Conservation (phyloP, 2,888 invertebrate genomes). For the Trimorus sp. region DNA sequence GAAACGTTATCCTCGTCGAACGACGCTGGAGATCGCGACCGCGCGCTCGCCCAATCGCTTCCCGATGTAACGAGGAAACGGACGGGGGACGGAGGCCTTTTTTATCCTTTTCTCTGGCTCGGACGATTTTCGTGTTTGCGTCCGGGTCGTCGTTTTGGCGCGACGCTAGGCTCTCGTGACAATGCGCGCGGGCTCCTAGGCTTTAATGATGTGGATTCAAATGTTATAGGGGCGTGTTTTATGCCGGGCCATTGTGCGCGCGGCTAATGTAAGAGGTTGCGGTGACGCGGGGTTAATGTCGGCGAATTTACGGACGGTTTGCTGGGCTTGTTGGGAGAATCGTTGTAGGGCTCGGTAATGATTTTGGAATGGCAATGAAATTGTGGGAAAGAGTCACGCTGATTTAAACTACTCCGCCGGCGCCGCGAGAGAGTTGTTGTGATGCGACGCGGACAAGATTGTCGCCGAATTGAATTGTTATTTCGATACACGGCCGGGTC, state of each 20-base stretch:
- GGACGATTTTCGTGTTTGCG: too few relatives aligned
- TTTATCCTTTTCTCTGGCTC: constrained; percentile 6
- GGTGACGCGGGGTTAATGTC: constrained; percentile 28
- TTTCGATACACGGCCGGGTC: too few relatives aligned
- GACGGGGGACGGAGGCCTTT: background rate
- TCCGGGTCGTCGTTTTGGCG: too few relatives aligned
- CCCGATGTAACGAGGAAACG: constrained; percentile 61
- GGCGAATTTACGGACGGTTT: constrained; percentile 32
- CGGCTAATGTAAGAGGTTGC: constrained; percentile 29
- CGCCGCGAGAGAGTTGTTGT: background rate
- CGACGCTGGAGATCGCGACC: constrained; percentile 42
- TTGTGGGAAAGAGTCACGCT: constrained; percentile 24
- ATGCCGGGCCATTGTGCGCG: constrained; percentile 27
- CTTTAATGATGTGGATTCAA: constrained; percentile 35
- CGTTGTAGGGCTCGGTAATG: constrained; percentile 32
- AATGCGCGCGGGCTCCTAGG: constrained; percentile 12
- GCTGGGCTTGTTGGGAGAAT: constrained; percentile 11
- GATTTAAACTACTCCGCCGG: background rate
- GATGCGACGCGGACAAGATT: background rate
- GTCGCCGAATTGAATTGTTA: too few relatives aligned
- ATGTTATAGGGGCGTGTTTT: constrained; percentile 29
- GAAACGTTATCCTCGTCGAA: constrained; percentile 55
- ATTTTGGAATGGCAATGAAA: constrained; percentile 35
- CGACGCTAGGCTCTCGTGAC: background rate
- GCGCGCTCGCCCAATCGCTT: constrained; percentile 50